Conservation (phyloP, 37 sponge, comb jelly and placozoan genomes). For the Hexactinellida sp. region DNA sequence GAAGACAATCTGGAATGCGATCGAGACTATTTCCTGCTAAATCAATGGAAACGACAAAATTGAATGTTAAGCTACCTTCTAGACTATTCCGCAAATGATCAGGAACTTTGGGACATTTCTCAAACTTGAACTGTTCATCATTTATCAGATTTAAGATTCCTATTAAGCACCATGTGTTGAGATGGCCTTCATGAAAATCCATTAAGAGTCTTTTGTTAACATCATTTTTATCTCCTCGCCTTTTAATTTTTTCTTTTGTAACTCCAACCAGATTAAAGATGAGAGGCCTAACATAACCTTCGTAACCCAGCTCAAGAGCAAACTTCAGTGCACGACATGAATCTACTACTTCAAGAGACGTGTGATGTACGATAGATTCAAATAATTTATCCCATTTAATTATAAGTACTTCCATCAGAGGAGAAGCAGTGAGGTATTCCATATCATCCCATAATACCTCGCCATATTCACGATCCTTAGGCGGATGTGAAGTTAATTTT, state of each 20-base stretch:
- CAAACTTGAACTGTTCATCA: background rate
- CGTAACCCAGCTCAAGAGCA: background rate
- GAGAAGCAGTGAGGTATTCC: background rate
- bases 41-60: background rate
- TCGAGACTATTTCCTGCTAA: background rate
- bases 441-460: background rate
- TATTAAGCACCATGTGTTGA: background rate
- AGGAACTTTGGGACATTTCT: background rate
- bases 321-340: background rate
- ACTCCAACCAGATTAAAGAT: background rate
- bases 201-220: background rate
- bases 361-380: background rate
- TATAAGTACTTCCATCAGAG: background rate
- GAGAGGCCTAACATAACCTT: background rate
- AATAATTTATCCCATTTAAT: background rate
- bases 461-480: background rate
- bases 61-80: background rate
- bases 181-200: constrained; percentile 10
- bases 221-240: background rate
- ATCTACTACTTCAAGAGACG: background rate
- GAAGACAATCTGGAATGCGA: background rate
- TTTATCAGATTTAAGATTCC: background rate
- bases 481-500: background rate
- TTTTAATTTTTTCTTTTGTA: background rate
- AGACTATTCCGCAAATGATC: background rate